Percentiles rank a stretch among this genome's conserved stretches.
phyloP scores from a whole-genome alignment of 2,888 invertebrate species.

The Vandiemenella viatica region DNA sequence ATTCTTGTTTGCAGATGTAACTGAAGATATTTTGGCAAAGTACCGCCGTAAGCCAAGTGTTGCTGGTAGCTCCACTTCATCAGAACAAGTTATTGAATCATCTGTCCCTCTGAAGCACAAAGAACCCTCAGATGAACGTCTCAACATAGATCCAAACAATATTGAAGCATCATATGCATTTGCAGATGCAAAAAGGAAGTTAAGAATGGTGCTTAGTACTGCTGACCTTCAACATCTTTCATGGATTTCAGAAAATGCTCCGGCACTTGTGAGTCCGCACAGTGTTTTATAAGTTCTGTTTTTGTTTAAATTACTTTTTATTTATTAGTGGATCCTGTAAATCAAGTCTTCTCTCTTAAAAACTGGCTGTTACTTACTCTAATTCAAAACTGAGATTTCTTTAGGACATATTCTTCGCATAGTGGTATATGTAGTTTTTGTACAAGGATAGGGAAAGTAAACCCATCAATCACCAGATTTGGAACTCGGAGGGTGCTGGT shows the following conservation, averaged over 20 bases:
- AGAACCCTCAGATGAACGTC: conserved; percentile 32
- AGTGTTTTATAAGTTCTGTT: background rate
- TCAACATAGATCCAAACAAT: conserved; percentile 36
- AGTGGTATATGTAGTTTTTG: too few species aligned
- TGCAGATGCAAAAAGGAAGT: conserved; percentile 59
- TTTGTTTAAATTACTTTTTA: conserved; percentile 2
- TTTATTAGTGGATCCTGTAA: too few species aligned
- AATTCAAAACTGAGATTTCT: too few species aligned
- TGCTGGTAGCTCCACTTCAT: conserved; percentile 22
- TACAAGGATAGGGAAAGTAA: too few species aligned
- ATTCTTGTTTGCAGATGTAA: conserved; percentile 43
- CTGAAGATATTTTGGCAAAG: conserved; percentile 89
- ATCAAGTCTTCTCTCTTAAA: background rate
- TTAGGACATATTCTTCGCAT: too few species aligned
- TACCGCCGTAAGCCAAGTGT: conserved; percentile 55
- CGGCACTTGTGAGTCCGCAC: background rate
- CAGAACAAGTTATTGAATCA: conserved; percentile 10
- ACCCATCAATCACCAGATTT: too few species aligned
- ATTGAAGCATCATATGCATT: conserved; percentile 40
- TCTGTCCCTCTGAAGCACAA: conserved; percentile 6
- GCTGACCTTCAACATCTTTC: conserved; percentile 59
- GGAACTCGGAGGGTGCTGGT: too few species aligned
- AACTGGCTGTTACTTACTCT: too few species aligned
- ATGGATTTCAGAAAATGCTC: conserved; percentile 20
- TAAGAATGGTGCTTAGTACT: conserved; percentile 78